Evolutionary conservation across 2,888 invertebrate species (phyloP).

Genomic region (Hirtodrosophila cameraria): DNA sequence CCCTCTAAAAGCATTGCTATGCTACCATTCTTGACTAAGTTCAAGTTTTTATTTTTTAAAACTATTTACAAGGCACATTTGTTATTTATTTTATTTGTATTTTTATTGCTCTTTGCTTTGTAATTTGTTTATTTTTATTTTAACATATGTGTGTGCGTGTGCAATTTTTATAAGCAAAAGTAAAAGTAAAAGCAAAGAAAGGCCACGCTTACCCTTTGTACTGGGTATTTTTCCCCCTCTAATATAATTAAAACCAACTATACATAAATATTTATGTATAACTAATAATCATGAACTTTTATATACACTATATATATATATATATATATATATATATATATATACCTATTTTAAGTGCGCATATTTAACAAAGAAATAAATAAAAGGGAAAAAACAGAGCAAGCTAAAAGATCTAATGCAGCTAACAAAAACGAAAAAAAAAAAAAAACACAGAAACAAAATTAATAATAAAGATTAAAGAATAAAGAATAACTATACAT

Average conservation of each 20-base stretch:
- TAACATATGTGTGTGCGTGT: constrained; percentile 45
- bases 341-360: constrained; percentile 59
- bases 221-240: constrained; percentile 46
- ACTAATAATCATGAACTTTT: constrained; percentile 68
- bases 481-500: constrained; percentile 74
- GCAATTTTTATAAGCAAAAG: constrained; percentile 17
- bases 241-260: constrained; percentile 30
- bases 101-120: constrained; percentile 46
- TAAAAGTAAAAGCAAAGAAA: constrained; percentile 37
- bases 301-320: constrained; percentile 58
- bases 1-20: constrained; percentile 23
- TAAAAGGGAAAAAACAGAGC: constrained; percentile 42
- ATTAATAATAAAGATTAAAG: too few relatives aligned
- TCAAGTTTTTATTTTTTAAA: constrained; percentile 37
- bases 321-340: constrained; percentile 40
- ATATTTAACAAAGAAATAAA: constrained; percentile 53
- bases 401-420: constrained; percentile 66
- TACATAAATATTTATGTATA: constrained; percentile 55
- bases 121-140: constrained; percentile 54
- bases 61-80: constrained; percentile 62
- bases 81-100: constrained; percentile 64
- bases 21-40: constrained; percentile 42
- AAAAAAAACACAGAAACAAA: constrained; percentile 10
- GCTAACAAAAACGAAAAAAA: constrained; percentile 26
- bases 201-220: constrained; percentile 53